Base-by-base conservation (phyloP, 2,113 vertebrate species). In the Oncorhynchus keta region DNA sequence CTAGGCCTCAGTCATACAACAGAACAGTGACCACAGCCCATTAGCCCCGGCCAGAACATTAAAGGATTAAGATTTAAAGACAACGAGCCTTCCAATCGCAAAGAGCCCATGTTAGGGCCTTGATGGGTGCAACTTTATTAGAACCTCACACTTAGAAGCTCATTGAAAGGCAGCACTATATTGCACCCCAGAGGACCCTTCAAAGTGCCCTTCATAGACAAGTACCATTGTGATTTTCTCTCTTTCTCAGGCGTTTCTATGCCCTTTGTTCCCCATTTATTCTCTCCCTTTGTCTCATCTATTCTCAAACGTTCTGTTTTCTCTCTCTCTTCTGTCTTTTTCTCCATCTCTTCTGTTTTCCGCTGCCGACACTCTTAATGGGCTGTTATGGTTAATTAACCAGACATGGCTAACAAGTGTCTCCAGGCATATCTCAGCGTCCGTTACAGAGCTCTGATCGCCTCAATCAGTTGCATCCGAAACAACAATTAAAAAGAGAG, bases 1-100 rank as follows among this genome's bases (percentile, higher is more conserved):
- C 68, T 79, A 71, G 83, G 71, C 81, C 83, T 55, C 12, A 18
- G 51, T 14, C 51, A 55, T 55, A 55, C 83, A 76, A 82, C 72
- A 55, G 51, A 77, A 85, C 77, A 72, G 73, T 84, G 72, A 78
- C 72, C 74, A 77, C 91, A 89, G 77, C 57, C 79, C 84, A 88
- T 90, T 90, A 89, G 59, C n/a, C 83, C 77, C 78, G 55, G 74
- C 57, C 68, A 32, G 69, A 76, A 77, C 75, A 75, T 81, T 83
- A 79, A 39, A 77, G 66, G 68, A 76, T 80, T 82, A 85, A 73
- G 77, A 73, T 87, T 75, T 70, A n/a, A 83, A 77, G 71, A 77
- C 80, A 83, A 86, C 79, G 77, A 76, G 78, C 57, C n/a, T 76
- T 83, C 69, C 77, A 82, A 87, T 85, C 81, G 85, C 80, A 81